A percentile compares a stretch with the other conserved stretches of the same genome.
These are phyloP conservation scores for Orthosia gracilis DNA, from an alignment of 2,888 invertebrate genomes.

Conservation along the genomic window DNA sequence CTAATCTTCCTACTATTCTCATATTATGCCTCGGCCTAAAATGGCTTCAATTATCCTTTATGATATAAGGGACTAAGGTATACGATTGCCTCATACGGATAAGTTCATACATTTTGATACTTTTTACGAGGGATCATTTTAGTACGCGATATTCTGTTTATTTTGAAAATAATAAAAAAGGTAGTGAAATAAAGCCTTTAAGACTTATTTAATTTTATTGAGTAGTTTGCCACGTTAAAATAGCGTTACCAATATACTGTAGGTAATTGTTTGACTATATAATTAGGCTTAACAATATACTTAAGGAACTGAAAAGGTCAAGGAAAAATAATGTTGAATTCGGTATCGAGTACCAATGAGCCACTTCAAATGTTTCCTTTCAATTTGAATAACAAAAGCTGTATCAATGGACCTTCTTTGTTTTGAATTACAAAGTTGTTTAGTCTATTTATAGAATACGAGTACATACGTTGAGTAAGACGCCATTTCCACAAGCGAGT, in stretches of 20 bases:
- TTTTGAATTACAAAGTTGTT: conserved; percentile 4
- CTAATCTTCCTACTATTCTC: not conserved
- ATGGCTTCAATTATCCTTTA: conserved; percentile 7
- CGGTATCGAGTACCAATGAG: not conserved
- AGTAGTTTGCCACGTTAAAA: not conserved
- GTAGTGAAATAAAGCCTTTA: not conserved
- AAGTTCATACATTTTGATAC: not conserved
- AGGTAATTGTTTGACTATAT: not conserved
- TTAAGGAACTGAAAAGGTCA: no score
- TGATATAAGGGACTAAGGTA: not conserved
- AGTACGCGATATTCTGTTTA: conserved; percentile 27
- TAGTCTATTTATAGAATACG: not conserved
- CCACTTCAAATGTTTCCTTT: conserved; percentile 11
- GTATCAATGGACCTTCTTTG: conserved; percentile 3
- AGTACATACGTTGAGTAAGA: not conserved
- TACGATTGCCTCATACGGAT: not conserved
- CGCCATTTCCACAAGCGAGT: no score
- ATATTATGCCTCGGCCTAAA: not conserved
- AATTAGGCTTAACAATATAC: not conserved
- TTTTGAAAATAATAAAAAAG: not conserved
- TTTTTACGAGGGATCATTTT: conserved; percentile 24
- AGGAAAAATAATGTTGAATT: not conserved
- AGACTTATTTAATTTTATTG: conserved; percentile 5
- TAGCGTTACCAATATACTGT: not conserved
- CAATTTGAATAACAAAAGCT: conserved; percentile 25